Base-by-base conservation (phyloP, 2,888 invertebrate species). In the Galeopsomyia nigrocyanea region DNA sequence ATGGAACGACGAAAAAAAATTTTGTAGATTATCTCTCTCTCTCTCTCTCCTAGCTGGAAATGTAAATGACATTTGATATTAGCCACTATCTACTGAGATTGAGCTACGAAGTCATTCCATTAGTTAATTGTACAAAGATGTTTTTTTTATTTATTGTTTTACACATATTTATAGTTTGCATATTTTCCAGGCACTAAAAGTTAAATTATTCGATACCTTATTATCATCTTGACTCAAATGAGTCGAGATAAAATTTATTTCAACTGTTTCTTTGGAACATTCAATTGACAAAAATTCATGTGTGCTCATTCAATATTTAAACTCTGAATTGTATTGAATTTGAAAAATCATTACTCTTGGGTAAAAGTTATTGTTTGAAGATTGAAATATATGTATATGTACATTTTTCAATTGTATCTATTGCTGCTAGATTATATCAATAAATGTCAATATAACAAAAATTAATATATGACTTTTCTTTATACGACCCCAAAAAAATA, bases 41-140 rank as follows among this genome's bases (percentile, higher is more conserved):
- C 31, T 31, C 31, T 31, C 65, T 66, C n/a, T 75, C 51, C 67
- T 67, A 75, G 63, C 61, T 46, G 17, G 51, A 60, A 70, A 64
- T 75, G 72, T 75, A 68, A 75, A 75, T 70, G 63, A 70, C 31
- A 53, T 69, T 72, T 66, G 51, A 69, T 67, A 67, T 75, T 67
- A 63, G 55, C 68, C 61, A 67, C 31, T 67, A 50, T 68, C 22
- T 66, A 68, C 22, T 55, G 14, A 71, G 58, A 71, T 75, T 69
- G 55, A 60, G 69, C 55, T 67, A 50, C 56, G n/a, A 69, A 72
- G 50, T 72, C 72, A 75, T 72, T 75, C 69, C 75, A 75, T 68
- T 69, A 66, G 22, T 72, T 67, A 57, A 61, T 60, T 72, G 51
- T 70, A 63, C 46, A 60, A 58, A 74, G 65, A 50, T 26, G 5